Evolutionary conservation across 2,888 invertebrate species (phyloP), one percentile per base, ranked within the genome.

Genomic region (Lathronympha strigana): DNA sequence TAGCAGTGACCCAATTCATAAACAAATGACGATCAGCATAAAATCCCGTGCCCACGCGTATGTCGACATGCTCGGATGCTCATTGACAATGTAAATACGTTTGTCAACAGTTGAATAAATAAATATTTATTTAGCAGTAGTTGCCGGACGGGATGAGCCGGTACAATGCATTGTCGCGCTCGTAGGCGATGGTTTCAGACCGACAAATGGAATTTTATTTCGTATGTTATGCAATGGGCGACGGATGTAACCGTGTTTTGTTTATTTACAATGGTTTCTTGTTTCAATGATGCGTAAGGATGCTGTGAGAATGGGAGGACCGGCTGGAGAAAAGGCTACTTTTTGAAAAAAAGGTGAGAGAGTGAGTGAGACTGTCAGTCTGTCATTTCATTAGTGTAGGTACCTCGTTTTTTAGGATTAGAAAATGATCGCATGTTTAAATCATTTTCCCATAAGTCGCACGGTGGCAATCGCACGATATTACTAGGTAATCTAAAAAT

Each of bases 41-140:
- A 83, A 82, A 81, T 78, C 77, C 69, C 66, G 80, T 71, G 75
- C 90, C 90, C 82, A 90, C 89, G 85, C 88, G 74, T 73, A 68
- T 72, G 81, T 82, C 78, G 80, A 86, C 87, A 83, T 78, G 77
- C 79, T 81, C 79, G 80, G 79, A 79, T 75, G 72, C 78, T 74
- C 80, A 81, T 81, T 87, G 79, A 86, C 87, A 87, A 90, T 91
- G 90, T 90, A 88, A 90, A 90, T 90, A 88, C 81, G 80, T 86
- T 88, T 90, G 90, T 90, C 90, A 88, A 90, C 90, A 86, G 77
- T 73, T 76, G 84, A 88, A 88, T 86, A 86, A 86, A 91, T 91
- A 90, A 90, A 90, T 91, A 90, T 90, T 91, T 89, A 90, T 88
- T 81, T 82, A 78, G 79, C 80, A 79, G 83, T 77, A 75, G 77